Evolutionary conservation across 2,113 vertebrate genomes (phyloP).

Genomic region (Thalassoma bifasciatum): DNA sequence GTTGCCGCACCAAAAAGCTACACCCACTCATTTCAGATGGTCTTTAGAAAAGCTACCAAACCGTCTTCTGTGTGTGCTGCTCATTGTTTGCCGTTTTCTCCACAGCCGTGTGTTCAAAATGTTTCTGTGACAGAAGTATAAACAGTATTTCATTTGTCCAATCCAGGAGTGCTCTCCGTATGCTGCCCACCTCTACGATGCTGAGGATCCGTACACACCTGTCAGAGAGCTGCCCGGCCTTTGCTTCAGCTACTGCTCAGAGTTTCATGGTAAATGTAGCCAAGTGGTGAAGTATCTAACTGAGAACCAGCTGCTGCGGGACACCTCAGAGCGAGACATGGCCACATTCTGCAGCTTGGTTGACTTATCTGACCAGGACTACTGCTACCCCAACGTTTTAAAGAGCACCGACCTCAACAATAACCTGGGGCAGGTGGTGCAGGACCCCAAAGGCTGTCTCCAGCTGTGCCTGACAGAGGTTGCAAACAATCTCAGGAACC

Average conservation of each 20-base stretch:
- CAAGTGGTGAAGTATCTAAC: constrained; percentile 83
- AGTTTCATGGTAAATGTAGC: constrained; percentile 82
- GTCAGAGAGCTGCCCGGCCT: constrained; percentile 86
- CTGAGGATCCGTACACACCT: constrained; percentile 84
- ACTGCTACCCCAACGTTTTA: constrained; percentile 87
- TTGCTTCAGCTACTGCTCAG: constrained; percentile 84
- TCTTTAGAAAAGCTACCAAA: too few species aligned
- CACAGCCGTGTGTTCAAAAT: background rate
- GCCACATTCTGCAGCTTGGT: constrained; percentile 83
- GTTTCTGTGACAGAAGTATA: background rate
- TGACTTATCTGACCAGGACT: constrained; percentile 85
- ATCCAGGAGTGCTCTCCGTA: constrained; percentile 89
- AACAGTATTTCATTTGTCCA: background rate
- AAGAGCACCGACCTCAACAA: constrained; percentile 77
- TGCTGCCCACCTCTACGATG: constrained; percentile 87
- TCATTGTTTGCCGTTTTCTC: too few species aligned
- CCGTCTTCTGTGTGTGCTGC: too few species aligned
- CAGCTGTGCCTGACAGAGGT: constrained; percentile 87
- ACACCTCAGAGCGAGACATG: constrained; percentile 59
- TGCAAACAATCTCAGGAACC: constrained; percentile 87
- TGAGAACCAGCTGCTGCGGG: constrained; percentile 59
- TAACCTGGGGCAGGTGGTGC: constrained; percentile 78
- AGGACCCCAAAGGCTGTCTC: constrained; percentile 83
- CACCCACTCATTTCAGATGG: too few species aligned
- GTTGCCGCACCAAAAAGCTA: too few species aligned